Evolutionary conservation across 1,140 invertebrate genomes (phyloP).

Genomic region (Euwallacea similis): DNA sequence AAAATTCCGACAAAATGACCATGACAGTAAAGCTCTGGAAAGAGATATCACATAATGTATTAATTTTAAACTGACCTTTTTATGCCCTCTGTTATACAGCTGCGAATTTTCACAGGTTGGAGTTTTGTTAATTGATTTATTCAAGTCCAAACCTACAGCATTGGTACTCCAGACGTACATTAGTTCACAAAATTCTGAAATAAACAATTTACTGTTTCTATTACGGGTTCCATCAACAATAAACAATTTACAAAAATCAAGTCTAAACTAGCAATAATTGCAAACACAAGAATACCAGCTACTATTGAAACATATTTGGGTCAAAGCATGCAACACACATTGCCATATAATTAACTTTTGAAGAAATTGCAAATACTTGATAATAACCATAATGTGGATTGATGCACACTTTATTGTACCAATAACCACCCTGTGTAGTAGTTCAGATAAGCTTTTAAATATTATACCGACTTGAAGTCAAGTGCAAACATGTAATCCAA

Average conservation of each 20-base stretch:
- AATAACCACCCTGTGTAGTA: no score
- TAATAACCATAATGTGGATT: neutral
- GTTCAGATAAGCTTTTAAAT: no score
- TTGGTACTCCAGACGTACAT: constrained; percentile 58
- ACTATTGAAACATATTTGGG: neutral
- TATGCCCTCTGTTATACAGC: constrained; percentile 35
- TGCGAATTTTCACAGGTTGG: constrained; percentile 25
- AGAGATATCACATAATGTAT: no score
- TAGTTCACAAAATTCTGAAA: constrained; percentile 48
- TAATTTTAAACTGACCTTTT: constrained; percentile 35
- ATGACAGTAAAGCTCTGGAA: no score
- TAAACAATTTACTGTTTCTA: constrained; percentile 32
- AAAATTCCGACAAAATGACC: no score
- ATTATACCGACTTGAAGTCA: no score
- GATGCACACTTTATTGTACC: no score
- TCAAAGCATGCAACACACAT: neutral
- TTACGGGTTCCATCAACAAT: neutral
- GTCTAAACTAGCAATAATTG: neutral
- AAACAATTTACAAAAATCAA: neutral
- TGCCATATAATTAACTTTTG: neutral
- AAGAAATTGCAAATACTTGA: neutral
- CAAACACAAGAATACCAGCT: neutral
- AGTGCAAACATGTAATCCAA: no score
- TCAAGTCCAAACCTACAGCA: constrained; percentile 53
- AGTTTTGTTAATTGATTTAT: constrained; percentile 36